Percentiles rank a stretch among this genome's conserved stretches.
phyloP scores from a whole-genome alignment of 2,797 vertebrate species.

The Antrozous pallidus region DNA sequence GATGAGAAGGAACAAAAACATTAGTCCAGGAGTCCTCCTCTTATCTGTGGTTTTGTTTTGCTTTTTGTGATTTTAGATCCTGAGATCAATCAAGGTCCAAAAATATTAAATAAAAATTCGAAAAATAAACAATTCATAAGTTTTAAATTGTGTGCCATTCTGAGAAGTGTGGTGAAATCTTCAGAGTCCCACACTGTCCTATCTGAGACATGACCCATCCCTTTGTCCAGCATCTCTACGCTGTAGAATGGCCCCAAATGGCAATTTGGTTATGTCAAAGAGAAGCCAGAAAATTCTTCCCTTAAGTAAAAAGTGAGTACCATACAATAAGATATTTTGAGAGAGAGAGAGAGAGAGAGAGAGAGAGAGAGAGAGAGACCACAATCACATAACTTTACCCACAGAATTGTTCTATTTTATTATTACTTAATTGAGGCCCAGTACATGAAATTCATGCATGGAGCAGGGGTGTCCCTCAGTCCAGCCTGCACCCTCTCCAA shows the following conservation, averaged over 20 bases:
- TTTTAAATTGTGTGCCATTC: background rate
- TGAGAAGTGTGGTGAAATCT: background rate
- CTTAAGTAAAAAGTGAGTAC: background rate
- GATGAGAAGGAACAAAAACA: background rate
- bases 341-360: background rate
- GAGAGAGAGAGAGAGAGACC: background rate
- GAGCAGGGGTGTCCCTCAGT: too few species aligned
- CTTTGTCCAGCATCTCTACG: background rate
- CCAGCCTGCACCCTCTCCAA: too few species aligned
- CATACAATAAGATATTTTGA: background rate
- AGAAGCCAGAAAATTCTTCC: background rate
- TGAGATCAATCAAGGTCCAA: background rate
- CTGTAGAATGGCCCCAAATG: background rate
- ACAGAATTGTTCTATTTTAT: background rate
- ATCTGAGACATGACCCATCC: background rate
- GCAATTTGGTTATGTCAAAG: background rate
- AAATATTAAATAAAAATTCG: background rate
- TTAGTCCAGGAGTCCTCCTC: background rate
- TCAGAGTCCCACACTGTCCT: background rate
- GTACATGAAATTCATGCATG: too few species aligned
- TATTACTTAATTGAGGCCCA: too few species aligned
- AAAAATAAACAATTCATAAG: background rate
- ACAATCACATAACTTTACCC: background rate
- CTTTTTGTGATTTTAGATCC: background rate
- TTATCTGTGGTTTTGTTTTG: background rate